Percentiles rank a stretch among this genome's conserved stretches.
Evolutionary conservation across 2,888 invertebrate species (phyloP).

Genomic region (Idaea dimidiata): DNA sequence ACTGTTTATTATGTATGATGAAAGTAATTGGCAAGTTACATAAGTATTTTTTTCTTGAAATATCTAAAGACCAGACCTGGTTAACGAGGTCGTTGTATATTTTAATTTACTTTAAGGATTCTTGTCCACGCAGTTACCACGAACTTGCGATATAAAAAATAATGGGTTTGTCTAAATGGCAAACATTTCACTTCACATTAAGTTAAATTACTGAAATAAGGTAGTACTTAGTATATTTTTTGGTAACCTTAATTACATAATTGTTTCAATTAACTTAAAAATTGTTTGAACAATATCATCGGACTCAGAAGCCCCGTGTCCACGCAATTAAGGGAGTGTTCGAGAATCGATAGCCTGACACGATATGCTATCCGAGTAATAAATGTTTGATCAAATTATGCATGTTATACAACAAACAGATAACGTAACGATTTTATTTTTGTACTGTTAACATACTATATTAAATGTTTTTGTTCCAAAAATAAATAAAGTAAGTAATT

Average conservation of each 20-base stretch:
- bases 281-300: constrained; percentile 7
- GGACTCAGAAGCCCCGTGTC: background rate
- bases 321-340: background rate
- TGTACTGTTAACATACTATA: background rate
- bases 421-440: background rate
- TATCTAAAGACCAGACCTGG: background rate
- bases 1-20: background rate
- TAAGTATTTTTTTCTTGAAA: background rate
- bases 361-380: constrained; percentile 1
- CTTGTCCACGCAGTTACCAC: background rate
- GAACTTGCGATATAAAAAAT: background rate
- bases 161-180: background rate
- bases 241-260: background rate
- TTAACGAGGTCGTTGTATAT: background rate
- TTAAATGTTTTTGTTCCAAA: too few relatives aligned
- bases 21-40: background rate
- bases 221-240: background rate
- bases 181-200: background rate
- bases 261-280: background rate
- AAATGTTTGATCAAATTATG: background rate
- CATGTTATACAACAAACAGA: background rate
- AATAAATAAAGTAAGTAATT: too few relatives aligned
- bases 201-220: background rate
- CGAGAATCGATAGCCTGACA: constrained; percentile 2
- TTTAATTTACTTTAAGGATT: background rate